Conservation (phyloP, 1,140 invertebrate genomes). For the Cyclargus thomasi region DNA sequence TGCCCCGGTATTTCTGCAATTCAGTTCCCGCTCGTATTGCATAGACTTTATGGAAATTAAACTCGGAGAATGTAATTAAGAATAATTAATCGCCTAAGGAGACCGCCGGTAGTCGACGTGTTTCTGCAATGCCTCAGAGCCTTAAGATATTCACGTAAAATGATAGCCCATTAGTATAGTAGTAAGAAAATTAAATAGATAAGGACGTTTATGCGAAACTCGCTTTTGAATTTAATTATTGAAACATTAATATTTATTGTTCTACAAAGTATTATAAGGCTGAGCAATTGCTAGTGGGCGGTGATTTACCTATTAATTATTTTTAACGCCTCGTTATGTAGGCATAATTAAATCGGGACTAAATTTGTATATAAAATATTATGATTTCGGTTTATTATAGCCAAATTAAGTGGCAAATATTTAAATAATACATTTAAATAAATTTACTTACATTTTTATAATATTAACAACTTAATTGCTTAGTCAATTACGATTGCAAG, state of each 20-base stretch:
- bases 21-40: conserved; percentile 39
- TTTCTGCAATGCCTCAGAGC: neutral
- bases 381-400: neutral
- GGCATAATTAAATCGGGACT: neutral
- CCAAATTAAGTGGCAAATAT: neutral
- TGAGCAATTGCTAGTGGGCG: neutral
- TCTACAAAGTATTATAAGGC: neutral
- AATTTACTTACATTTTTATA: neutral
- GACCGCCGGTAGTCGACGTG: conserved; percentile 3
- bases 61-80: conserved; percentile 42
- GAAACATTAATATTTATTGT: neutral
- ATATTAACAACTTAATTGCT: neutral
- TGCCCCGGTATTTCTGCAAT: conserved; percentile 34
- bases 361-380: too few relatives aligned
- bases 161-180: neutral
- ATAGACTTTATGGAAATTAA: conserved; percentile 49
- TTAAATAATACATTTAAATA: neutral
- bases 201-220: neutral
- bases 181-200: conserved; percentile 1
- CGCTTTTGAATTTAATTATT: neutral
- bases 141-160: neutral
- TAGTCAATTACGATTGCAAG: neutral
- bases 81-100: conserved; percentile 39
- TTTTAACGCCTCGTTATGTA: neutral
- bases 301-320: neutral